Conservation (phyloP, 1,140 invertebrate species). For the Drosophila pachea region DNA sequence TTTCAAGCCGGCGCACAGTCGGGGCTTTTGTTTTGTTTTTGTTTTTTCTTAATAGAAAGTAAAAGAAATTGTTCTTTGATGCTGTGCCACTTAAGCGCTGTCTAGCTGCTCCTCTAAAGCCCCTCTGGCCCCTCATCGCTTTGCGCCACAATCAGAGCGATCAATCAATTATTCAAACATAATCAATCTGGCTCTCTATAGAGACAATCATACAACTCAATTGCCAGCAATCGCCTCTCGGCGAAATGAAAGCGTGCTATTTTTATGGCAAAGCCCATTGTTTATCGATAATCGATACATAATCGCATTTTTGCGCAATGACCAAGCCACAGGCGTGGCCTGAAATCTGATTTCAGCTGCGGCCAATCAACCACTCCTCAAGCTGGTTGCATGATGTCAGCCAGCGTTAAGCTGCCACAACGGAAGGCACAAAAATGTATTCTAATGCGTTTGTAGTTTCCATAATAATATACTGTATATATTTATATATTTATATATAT, state of each 20-base stretch:
- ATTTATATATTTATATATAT: too few species aligned
- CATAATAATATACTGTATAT: background rate
- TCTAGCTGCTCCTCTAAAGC: background rate
- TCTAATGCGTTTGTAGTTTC: background rate
- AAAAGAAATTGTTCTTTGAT: constrained; percentile 72
- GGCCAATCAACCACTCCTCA: too few species aligned
- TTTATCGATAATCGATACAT: constrained; percentile 40
- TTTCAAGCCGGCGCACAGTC: constrained; percentile 37
- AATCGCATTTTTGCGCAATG: constrained; percentile 65
- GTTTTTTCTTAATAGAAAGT: constrained; percentile 61
- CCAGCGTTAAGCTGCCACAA: constrained; percentile 31
- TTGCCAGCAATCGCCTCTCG: constrained; percentile 34
- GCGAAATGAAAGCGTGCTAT: constrained; percentile 67
- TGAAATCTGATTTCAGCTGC: constrained; percentile 17
- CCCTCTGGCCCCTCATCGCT: background rate
- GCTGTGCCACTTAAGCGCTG: constrained; percentile 60
- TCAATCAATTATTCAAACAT: constrained; percentile 63
- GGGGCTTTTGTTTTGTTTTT: constrained; percentile 62
- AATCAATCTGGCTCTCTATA: constrained; percentile 37
- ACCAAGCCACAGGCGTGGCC: constrained; percentile 6
- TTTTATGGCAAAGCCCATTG: constrained; percentile 27
- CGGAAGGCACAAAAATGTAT: background rate
- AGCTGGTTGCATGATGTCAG: constrained; percentile 56
- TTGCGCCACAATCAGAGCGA: constrained; percentile 38
- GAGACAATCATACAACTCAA: constrained; percentile 43